Conservation (phyloP, 2,797 vertebrate species). For the Pipistrellus pipistrellus region DNA sequence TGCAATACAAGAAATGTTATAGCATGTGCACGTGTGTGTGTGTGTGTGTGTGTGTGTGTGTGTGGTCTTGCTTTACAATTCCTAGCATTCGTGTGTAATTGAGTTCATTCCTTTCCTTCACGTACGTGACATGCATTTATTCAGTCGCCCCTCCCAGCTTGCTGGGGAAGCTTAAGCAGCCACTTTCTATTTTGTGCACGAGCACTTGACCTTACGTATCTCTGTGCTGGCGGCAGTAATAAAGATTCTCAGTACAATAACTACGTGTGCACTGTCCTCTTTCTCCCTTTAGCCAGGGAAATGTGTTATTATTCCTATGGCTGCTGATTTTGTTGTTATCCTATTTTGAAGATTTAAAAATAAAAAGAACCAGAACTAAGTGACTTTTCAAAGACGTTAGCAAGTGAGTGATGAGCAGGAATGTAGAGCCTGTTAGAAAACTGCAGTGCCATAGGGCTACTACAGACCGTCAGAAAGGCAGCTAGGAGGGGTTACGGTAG, state of each 20-base stretch:
- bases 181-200: not conserved
- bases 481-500: not conserved
- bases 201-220: not conserved
- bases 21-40: not conserved
- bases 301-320: not conserved
- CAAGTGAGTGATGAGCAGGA: not conserved
- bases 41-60: not conserved
- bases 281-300: not conserved
- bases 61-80: not conserved
- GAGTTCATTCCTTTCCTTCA: not conserved
- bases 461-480: not conserved
- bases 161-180: not conserved
- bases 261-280: not conserved
- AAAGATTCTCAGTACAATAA: not conserved
- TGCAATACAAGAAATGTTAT: slow-evolving; percentile 60
- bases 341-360: not conserved
- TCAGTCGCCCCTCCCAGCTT: not conserved
- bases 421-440: not conserved
- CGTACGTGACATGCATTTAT: not conserved
- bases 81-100: not conserved
- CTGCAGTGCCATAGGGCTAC: accelerated
- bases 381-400: not conserved
- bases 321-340: not conserved
- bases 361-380: not conserved
- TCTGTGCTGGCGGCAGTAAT: not conserved